phyloP scores from a whole-genome alignment of 2,797 vertebrate species.

The Gymnopithys bicolor region DNA sequence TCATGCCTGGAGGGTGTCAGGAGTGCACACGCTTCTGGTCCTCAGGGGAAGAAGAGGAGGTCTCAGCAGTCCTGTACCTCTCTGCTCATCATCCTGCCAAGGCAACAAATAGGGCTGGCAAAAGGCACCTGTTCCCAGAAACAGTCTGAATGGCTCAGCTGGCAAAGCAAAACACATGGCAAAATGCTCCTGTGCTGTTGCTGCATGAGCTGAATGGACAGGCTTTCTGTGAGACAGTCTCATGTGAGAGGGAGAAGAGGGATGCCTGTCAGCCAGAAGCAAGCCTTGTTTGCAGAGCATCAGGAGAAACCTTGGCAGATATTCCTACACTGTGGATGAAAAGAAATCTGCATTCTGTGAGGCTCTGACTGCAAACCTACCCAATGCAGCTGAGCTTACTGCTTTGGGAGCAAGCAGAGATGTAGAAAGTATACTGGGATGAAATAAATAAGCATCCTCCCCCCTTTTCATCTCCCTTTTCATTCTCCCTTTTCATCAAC shows the following conservation, averaged over 20 bases:
- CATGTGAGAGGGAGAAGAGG: not conserved
- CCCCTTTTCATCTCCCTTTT: rapidly evolving
- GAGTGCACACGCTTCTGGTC: not conserved
- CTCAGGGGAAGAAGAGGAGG: not conserved
- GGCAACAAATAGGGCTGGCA: not conserved
- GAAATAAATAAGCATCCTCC: not conserved
- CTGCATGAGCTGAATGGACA: rapidly evolving
- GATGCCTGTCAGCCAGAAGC: not conserved
- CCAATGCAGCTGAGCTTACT: not conserved
- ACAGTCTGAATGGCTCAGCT: not conserved
- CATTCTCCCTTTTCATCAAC: not conserved
- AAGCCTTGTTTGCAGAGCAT: not conserved
- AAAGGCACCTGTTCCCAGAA: not conserved
- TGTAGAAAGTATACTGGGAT: not conserved
- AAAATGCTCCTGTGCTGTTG: not conserved
- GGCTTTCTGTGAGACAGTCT: not conserved
- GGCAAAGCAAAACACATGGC: not conserved
- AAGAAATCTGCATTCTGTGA: not conserved
- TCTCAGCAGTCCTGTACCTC: not conserved
- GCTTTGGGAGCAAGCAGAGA: not conserved
- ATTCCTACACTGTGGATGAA: not conserved
- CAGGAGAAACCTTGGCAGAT: not conserved
- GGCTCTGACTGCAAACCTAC: not conserved
- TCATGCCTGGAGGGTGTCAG: not conserved
- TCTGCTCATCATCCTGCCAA: not conserved